A percentile compares a stretch with the other conserved stretches of the same genome.
phyloP scores from a whole-genome alignment of 2,113 vertebrate species.

The Tiliqua scincoides region DNA sequence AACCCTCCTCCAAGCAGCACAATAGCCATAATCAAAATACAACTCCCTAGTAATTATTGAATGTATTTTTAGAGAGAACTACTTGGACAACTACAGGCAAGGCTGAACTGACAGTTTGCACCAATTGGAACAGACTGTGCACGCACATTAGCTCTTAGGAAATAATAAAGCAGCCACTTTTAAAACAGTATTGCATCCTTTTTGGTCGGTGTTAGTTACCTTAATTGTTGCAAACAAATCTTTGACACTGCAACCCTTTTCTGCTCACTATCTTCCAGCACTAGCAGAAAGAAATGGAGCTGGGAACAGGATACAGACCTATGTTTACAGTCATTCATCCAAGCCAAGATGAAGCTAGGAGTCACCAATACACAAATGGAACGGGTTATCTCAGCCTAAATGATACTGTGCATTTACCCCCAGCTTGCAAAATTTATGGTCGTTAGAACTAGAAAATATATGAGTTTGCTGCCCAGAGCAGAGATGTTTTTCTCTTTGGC shows the following conservation, averaged over 20 bases:
- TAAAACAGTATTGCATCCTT: conserved; percentile 28
- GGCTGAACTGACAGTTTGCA: conserved; percentile 10
- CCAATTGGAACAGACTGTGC: conserved; percentile 24
- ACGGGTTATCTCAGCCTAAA: not conserved
- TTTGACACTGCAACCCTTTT: no score
- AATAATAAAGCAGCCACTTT: conserved; percentile 41
- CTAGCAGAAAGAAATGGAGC: not conserved
- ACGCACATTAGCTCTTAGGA: conserved; percentile 38
- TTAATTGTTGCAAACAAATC: no score
- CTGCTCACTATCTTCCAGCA: not conserved
- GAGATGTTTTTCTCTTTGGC: not conserved
- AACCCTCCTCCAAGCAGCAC: conserved; percentile 31
- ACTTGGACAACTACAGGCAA: conserved; percentile 29
- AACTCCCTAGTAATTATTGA: conserved; percentile 26
- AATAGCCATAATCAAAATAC: conserved; percentile 23
- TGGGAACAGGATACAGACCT: not conserved
- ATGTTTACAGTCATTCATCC: not conserved
- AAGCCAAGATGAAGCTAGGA: not conserved
- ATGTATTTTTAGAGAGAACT: conserved; percentile 19
- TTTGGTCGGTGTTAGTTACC: not conserved
- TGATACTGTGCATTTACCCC: not conserved
- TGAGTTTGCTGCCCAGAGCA: not conserved
- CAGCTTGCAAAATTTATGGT: not conserved
- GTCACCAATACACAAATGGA: not conserved
- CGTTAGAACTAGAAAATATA: not conserved